Base-by-base conservation (phyloP, 2,113 vertebrate genomes). In the Nycticorax nycticorax region DNA sequence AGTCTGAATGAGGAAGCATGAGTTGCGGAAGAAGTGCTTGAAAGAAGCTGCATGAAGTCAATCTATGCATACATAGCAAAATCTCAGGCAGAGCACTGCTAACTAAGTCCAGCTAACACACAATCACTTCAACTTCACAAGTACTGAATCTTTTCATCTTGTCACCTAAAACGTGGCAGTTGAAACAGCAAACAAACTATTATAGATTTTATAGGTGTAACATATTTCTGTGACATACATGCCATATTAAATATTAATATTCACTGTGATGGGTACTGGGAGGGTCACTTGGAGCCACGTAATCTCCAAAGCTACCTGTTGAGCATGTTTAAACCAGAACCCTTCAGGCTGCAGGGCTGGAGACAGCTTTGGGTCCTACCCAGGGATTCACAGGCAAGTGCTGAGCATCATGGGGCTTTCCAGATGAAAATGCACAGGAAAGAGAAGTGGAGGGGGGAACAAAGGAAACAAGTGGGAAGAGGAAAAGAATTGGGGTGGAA, bases 171-270 rank as follows among this genome's bases (percentile, higher is more conserved):
- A 7, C 22, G 60, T 30, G 23, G 6, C 20, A 87, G 32, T 5
- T 37, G 35, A 84, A 81, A 64, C 26, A 78, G 24, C n/a, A 77
- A 89, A 48, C 5, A n/a, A 26, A 12, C 9, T 47, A 11, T 19
- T 50, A 50, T 1, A 45, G 13, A 13, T 80, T 80, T 62, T 56
- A 50, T 15, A 55, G 14, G 20, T 6, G 23, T 41, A 37, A 64
- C 9, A 6, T 48, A 55, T 79, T 93, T 68, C 21, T 47, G 4
- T 75, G 32, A 26, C 8, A 35, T 43, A 19, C 9, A 24, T 0
- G 1, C 18, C 15, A 39, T 26, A 78, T 37, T 75, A 68, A 78
- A 94, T 95, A n/a, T 83, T 92, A 93, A 88, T 83, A 93, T 80
- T 92, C 67, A 79, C 52, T 68, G 52, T 47, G 71, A 53, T 47